These are phyloP conservation scores for Tipula unca DNA, from an alignment of 2,888 invertebrate genomes.

Conservation along the genomic window DNA sequence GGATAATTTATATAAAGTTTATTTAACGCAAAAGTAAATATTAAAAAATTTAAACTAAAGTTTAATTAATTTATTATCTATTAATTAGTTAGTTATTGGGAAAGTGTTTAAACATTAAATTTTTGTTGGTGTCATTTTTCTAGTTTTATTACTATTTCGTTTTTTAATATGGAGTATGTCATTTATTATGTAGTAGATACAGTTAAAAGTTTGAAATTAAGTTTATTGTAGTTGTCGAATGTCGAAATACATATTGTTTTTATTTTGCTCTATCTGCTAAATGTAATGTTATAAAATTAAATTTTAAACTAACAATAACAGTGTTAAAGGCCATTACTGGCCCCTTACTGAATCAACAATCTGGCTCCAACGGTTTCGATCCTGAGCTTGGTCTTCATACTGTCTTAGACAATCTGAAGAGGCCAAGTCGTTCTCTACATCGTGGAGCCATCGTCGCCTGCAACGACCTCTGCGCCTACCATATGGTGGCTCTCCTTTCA, in stretches of 20 bases:
- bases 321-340: too few relatives aligned
- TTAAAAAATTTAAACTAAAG: neutral
- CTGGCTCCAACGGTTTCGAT: too few relatives aligned
- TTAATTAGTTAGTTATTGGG: neutral
- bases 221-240: neutral
- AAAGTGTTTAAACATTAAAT: neutral
- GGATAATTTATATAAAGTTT: constrained; percentile 8
- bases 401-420: too few relatives aligned
- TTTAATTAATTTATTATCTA: neutral
- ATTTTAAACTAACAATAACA: too few relatives aligned
- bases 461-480: too few relatives aligned
- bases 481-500: too few relatives aligned
- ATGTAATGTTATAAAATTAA: neutral
- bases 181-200: neutral
- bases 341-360: too few relatives aligned
- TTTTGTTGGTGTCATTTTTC: neutral
- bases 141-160: neutral
- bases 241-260: neutral
- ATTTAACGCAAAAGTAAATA: neutral
- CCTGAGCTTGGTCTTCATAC: too few relatives aligned
- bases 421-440: too few relatives aligned
- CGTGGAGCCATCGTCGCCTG: too few relatives aligned
- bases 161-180: neutral
- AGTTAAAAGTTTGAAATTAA: neutral
- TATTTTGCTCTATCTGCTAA: neutral